Evolutionary conservation across 2,888 invertebrate genomes (phyloP).

Genomic region (Protodeltote pygarga): DNA sequence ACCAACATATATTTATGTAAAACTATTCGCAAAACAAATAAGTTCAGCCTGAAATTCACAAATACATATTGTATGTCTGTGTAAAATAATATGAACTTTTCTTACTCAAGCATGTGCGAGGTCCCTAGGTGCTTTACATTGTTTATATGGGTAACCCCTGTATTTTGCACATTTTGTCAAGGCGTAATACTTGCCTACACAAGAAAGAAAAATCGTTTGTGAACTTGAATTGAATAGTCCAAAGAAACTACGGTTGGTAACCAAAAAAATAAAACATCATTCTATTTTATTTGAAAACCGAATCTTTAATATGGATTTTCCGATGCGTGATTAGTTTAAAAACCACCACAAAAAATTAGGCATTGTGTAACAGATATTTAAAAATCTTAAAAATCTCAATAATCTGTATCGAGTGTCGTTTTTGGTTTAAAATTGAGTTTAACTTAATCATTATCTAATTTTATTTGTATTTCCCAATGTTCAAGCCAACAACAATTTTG

Average conservation of each 20-base stretch:
- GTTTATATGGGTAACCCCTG: slow-evolving; percentile 32
- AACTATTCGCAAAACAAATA: slow-evolving; percentile 14
- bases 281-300: too few species aligned
- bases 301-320: too few species aligned
- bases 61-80: slow-evolving; percentile 1
- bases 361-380: too few species aligned
- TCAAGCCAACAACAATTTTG: too few species aligned
- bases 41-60: slow-evolving; percentile 9
- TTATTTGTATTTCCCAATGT: too few species aligned
- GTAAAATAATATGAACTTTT: slow-evolving; percentile 25
- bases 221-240: slow-evolving; percentile 13
- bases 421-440: too few species aligned
- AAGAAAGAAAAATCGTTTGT: slow-evolving; percentile 19
- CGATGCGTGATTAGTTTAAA: too few species aligned
- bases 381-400: too few species aligned
- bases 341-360: too few species aligned
- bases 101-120: slow-evolving; percentile 22
- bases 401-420: too few species aligned
- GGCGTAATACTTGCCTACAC: slow-evolving; percentile 14
- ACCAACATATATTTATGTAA: slow-evolving; percentile 16
- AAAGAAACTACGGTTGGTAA: neutral
- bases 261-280: slow-evolving; percentile 21
- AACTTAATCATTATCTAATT: too few species aligned
- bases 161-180: slow-evolving; percentile 25
- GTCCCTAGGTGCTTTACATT: slow-evolving; percentile 35